Base-by-base conservation (phyloP, 2,888 invertebrate species). In the Orchesella flavescens region DNA sequence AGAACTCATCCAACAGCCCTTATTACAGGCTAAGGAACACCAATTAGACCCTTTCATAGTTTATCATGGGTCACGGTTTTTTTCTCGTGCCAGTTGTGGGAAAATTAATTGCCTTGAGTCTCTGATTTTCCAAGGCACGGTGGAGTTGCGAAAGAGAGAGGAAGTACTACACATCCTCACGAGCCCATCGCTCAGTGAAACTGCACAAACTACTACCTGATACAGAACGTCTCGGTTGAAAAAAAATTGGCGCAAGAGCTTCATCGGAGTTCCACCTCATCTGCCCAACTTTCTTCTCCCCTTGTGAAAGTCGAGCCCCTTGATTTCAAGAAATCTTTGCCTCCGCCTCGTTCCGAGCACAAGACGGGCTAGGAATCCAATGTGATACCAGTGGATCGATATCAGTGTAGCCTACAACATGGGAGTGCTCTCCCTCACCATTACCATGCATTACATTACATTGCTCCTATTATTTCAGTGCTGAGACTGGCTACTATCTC, bases 151-250 rank as follows among this genome's bases (percentile, higher is more conserved):
- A 84, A 82, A 82, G 83, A 83, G 85, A 81, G 81, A 84, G 76
- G 84, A 84, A 81, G 82, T 85, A 83, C 68, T 68, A 78, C 84
- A 87, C 88, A 88, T 88, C 87, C 87, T 88, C 86, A 87, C 88
- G 87, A 87, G 85, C 84, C 87, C 86, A 88, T 85, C 68, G 87
- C 87, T 87, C 84, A 86, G 84, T 86, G 86, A 87, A 86, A 87
- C 87, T 88, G 86, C 77, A 78, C 55, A 19, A 80, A 66, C 72
- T 66, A 68, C 63, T 55, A 63, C 68, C 69, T 75, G 73, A 71
- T 76, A 79, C 73, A 72, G 63, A n/a, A 46, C 72, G 73, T 61
- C 76, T 82, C 73, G 77, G 71, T 75, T 71, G 63, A n/a, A 71
- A 75, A 80, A 76, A 73, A 72, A 65, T 75, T 84, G 77, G 84